These are phyloP conservation scores for Telenomus remus DNA, from an alignment of 1,140 invertebrate species.

Conservation along the genomic window DNA sequence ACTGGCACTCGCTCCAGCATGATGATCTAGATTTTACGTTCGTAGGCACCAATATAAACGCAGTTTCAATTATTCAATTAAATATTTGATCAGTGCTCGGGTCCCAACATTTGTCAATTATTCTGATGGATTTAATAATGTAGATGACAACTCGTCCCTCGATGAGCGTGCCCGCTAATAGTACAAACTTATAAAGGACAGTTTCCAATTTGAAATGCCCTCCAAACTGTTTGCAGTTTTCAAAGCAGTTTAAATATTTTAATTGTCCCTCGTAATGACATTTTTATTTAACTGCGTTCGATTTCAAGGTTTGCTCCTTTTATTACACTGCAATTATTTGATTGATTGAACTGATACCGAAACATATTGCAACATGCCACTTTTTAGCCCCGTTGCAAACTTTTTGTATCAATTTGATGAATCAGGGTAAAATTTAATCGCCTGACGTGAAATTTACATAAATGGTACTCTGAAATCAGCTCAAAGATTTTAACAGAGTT, in stretches of 20 bases:
- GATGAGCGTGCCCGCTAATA: no score
- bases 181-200: no score
- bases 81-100: conserved; percentile 1
- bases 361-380: conserved; percentile 1
- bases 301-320: no score
- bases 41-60: not conserved
- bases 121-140: no score
- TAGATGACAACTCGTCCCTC: no score
- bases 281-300: no score
- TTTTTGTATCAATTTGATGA: conserved; percentile 13
- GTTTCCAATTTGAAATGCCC: no score
- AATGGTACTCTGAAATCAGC: conserved; percentile 10
- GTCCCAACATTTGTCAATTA: no score
- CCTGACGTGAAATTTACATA: conserved; percentile 9
- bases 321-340: conserved; percentile 11
- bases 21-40: conserved; percentile 16
- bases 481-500: not conserved
- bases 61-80: conserved; percentile 9
- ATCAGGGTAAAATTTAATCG: conserved; percentile 5
- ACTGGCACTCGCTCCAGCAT: conserved; percentile 1
- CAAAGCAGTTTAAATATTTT: no score
- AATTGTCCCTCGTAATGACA: no score
- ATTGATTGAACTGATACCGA: conserved; percentile 18
- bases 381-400: conserved; percentile 10
- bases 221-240: no score